Percentiles rank a stretch among this genome's conserved stretches.
These are phyloP conservation scores for Thymallus thymallus DNA, from an alignment of 2,113 vertebrate species.

Conservation along the genomic window DNA sequence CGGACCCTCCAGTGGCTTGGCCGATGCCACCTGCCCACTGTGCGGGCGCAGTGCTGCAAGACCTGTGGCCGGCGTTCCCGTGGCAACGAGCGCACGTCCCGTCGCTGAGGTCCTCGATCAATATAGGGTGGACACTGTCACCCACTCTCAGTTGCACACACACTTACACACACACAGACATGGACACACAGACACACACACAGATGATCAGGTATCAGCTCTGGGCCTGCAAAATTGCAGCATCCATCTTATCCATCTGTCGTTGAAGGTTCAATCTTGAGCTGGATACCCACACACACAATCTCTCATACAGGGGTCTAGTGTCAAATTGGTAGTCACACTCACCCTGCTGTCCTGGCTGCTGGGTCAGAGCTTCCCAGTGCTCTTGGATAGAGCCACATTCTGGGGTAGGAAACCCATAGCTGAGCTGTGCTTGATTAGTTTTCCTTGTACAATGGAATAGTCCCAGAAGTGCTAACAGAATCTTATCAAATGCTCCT, in stretches of 20 bases:
- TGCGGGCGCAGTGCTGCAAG: conserved; percentile 84
- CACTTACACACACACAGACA: neutral
- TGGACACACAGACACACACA: neutral
- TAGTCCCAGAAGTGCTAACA: neutral
- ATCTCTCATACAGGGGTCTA: neutral
- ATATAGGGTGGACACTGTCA: conserved; percentile 2
- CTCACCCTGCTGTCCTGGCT: neutral
- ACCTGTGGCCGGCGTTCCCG: conserved; percentile 71
- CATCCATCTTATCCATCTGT: neutral
- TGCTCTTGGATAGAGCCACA: neutral
- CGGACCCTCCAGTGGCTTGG: conserved; percentile 82
- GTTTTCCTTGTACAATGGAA: too few relatives aligned
- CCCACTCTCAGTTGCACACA: neutral
- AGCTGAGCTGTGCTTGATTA: neutral
- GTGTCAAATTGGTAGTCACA: neutral
- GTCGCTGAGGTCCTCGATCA: conserved; percentile 61
- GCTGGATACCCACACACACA: neutral
- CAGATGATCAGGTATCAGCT: neutral
- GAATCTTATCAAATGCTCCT: neutral
- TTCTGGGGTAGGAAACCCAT: neutral
- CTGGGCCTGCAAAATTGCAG: neutral
- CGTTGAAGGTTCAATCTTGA: neutral
- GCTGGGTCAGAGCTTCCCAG: neutral
- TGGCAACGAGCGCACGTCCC: conserved; percentile 56
- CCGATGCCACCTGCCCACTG: conserved; percentile 76